phyloP scores from a whole-genome alignment of 2,113 vertebrate species.

The Pelodiscus sinensis region DNA sequence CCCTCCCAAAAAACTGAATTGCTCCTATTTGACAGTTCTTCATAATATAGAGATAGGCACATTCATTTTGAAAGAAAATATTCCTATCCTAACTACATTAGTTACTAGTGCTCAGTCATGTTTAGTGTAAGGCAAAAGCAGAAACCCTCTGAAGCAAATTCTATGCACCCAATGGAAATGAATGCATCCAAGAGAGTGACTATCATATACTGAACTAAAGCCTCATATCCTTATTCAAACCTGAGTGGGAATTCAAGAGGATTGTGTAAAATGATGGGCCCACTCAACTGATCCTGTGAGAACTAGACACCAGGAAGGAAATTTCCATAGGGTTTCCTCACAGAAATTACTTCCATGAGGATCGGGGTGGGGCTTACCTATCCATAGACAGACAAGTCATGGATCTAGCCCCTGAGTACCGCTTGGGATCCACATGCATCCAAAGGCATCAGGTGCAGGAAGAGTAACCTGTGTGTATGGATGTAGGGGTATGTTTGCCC shows the following conservation, averaged over 20 bases:
- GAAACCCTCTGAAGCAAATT: neutral
- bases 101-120: neutral
- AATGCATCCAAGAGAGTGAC: neutral
- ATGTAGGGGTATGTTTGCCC: conserved; percentile 8
- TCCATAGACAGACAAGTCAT: neutral
- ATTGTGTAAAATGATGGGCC: neutral
- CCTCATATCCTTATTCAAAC: neutral
- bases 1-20: neutral
- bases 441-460: neutral
- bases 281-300: neutral
- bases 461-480: neutral
- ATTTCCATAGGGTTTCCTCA: rapidly evolving
- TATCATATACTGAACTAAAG: neutral
- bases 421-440: neutral
- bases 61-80: neutral
- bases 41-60: neutral
- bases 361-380: neutral
- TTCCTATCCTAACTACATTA: neutral
- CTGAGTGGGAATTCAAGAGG: neutral
- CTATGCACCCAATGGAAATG: rapidly evolving
- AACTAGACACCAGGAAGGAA: neutral
- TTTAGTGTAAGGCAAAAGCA: conserved; percentile 5
- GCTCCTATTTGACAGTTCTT: neutral
- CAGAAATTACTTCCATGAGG: neutral
- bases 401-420: neutral